phyloP scores from a whole-genome alignment of 2,888 invertebrate species.

The Hymenopus coronatus region DNA sequence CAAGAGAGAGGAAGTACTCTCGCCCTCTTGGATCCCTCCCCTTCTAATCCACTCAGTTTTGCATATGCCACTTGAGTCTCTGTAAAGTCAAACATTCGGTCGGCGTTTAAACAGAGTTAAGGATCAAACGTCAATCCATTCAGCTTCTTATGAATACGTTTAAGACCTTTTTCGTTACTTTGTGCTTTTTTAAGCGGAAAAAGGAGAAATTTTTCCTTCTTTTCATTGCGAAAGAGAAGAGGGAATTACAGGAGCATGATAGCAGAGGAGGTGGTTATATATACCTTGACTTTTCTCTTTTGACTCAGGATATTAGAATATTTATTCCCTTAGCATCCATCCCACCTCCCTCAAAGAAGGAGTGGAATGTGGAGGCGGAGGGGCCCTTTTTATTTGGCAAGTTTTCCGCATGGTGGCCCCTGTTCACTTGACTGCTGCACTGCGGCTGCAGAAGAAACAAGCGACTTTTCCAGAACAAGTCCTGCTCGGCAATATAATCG shows the following conservation, averaged over 20 bases:
- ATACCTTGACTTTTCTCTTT: conserved; percentile 22
- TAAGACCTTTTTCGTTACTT: conserved; percentile 27
- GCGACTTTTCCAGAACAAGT: too few relatives aligned
- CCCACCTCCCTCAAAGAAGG: conserved; percentile 1
- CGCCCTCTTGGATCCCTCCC: neutral
- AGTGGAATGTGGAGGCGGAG: conserved; percentile 4
- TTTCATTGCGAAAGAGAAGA: conserved; percentile 22
- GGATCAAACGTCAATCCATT: conserved; percentile 36
- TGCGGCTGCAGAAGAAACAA: neutral
- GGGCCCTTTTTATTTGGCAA: conserved; percentile 22
- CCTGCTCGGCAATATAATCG: too few relatives aligned
- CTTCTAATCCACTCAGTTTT: conserved; percentile 36
- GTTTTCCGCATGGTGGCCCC: conserved; percentile 21
- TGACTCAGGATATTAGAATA: conserved; percentile 28
- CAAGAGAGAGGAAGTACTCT: conserved; percentile 27
- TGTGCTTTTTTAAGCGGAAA: conserved; percentile 32
- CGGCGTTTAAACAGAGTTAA: conserved; percentile 35
- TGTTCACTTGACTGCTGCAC: neutral
- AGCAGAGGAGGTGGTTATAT: conserved; percentile 16
- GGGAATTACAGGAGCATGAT: conserved; percentile 30
- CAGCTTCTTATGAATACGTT: conserved; percentile 36
- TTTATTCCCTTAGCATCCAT: conserved; percentile 19
- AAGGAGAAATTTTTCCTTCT: conserved; percentile 17
- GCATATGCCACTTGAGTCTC: conserved; percentile 37
- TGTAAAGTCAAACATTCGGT: conserved; percentile 36